Percentiles rank a stretch among this genome's conserved stretches.
phyloP scores from a whole-genome alignment of 2,113 vertebrate genomes.

The Dicentrarchus labrax region DNA sequence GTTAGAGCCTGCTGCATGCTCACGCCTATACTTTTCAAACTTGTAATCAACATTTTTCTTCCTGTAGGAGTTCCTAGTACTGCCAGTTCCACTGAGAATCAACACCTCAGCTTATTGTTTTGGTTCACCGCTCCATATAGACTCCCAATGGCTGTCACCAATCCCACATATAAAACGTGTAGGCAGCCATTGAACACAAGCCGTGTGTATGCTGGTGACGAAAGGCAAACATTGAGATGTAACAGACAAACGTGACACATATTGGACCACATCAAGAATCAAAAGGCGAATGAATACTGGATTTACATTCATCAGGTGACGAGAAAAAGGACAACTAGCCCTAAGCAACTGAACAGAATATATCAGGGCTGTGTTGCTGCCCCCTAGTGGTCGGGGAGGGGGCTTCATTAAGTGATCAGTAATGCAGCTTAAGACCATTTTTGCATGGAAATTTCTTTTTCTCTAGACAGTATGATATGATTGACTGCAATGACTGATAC shows the following conservation, averaged over 20 bases:
- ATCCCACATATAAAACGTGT: neutral
- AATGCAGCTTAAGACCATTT: conserved; percentile 9
- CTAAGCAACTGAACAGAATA: neutral
- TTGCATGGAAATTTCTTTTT: neutral
- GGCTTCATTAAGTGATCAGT: conserved; percentile 17
- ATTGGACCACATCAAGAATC: neutral
- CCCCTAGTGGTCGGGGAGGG: conserved; percentile 14
- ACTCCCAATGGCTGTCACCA: neutral
- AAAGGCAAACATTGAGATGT: neutral
- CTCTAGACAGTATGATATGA: neutral
- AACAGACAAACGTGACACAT: neutral
- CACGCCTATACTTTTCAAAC: neutral
- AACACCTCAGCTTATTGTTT: neutral
- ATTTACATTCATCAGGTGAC: conserved; percentile 54
- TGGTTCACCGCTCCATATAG: conserved; percentile 11
- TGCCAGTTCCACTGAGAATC: neutral
- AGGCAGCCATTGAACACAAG: neutral
- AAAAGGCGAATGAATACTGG: conserved; percentile 1
- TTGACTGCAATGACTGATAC: conserved; percentile 12
- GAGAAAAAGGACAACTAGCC: neutral
- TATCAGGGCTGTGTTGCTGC: conserved; percentile 28
- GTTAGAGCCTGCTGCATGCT: neutral
- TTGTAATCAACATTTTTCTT: neutral
- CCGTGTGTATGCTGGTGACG: conserved; percentile 30
- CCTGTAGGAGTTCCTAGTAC: neutral